Evolutionary conservation across 2,797 vertebrate species (phyloP).

Genomic region (Girardinus metallicus): DNA sequence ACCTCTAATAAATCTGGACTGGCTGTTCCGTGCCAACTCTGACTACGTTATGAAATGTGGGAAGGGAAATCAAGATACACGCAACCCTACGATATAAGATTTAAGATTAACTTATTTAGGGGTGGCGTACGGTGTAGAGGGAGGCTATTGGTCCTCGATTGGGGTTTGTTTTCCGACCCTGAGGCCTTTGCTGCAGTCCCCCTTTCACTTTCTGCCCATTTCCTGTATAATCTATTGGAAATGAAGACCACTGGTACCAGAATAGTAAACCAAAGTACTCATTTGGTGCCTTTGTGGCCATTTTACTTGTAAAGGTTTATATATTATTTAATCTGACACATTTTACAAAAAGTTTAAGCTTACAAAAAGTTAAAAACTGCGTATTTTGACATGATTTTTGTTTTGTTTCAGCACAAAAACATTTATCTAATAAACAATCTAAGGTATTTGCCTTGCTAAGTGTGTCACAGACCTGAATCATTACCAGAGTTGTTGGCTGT

Average conservation of each 20-base stretch:
- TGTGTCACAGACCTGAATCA: neutral
- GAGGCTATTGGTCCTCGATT: neutral
- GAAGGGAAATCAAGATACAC: neutral
- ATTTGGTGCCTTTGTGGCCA: neutral
- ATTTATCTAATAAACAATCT: neutral
- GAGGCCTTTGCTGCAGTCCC: neutral
- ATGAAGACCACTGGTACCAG: neutral
- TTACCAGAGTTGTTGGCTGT: neutral
- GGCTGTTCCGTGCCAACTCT: slow-evolving; percentile 10
- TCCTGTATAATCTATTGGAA: neutral
- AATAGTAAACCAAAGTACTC: neutral
- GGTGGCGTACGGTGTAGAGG: neutral
- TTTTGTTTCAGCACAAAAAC: neutral
- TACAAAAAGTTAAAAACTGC: neutral
- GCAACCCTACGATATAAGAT: slow-evolving; percentile 17
- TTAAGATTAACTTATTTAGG: slow-evolving; percentile 27
- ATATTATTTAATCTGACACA: neutral
- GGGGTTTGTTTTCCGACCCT: neutral
- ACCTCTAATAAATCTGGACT: slow-evolving; percentile 45
- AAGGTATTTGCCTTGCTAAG: neutral
- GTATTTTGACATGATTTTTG: neutral
- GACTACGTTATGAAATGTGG: neutral
- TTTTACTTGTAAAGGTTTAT: neutral
- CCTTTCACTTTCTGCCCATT: neutral
- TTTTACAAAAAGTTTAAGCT: neutral